Evolutionary conservation across 2,888 invertebrate species (phyloP), one percentile per base, ranked within the genome.

Genomic region (Sarcophaga caerulescens): DNA sequence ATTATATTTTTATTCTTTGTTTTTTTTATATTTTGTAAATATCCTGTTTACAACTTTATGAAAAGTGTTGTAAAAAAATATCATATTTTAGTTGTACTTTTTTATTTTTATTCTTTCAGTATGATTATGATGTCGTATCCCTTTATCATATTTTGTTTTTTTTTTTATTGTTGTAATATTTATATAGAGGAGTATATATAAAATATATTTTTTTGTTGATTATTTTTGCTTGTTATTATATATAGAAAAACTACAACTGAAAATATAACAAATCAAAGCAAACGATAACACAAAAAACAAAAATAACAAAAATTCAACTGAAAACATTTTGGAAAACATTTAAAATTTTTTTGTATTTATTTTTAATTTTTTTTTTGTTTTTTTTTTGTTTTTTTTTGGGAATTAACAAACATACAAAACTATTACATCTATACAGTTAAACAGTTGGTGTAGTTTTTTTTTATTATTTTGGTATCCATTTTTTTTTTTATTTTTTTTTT

Each of bases 261-360:
- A 79, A 76, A 70, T 10, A 44, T 68, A n/a, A 65, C 59, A 59
- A 66, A 57, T 21, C 45, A 80, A 62, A 73, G 35, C 63, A 74
- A 19, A 45, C 14, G 52, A 6, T 4, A 71, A 70, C 63, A 35
- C 6, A 71, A 60, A 70, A 81, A 35, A 69, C 69, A 63, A 78
- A 78, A 79, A 52, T 76, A 79, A 60, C 23, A 88, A 35, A 35
- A 35, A 35, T 35, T 35, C 35, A 35, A 35, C 35, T 35, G 35
- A 35, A 35, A 35, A 25, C 6, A 25, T 25, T 25, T 25, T 6
- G 25, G 25, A 6, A 25, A 25, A 35, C 35, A 35, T 35, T 35
- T 35, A 35, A 84, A 85, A 87, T 89, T 82, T 90, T 90, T 89
- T 87, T 88, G 88, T 89, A 89, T 86, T n/a, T n/a, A n/a, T n/a